These are phyloP conservation scores for Neopelma chrysocephalum DNA, from an alignment of 2,797 vertebrate genomes.

Conservation along the genomic window DNA sequence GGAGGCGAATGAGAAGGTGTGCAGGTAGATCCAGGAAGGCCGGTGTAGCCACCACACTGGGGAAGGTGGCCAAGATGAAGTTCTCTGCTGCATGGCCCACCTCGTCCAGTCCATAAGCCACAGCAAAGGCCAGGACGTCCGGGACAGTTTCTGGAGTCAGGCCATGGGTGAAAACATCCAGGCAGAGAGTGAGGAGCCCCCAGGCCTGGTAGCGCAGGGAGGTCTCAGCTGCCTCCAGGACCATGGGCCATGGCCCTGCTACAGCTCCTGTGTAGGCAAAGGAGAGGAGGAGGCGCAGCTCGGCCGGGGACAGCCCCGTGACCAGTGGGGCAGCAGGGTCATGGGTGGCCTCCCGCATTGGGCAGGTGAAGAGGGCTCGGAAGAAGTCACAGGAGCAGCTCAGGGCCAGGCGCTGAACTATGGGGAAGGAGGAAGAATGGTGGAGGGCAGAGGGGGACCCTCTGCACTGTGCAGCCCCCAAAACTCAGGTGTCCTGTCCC, in stretches of 20 bases:
- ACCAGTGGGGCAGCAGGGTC: neutral
- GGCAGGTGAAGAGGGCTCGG: conserved; percentile 60
- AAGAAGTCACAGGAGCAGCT: conserved; percentile 68
- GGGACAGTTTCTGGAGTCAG: conserved; percentile 79
- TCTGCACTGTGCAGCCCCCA: neutral
- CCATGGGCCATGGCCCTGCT: conserved; percentile 79
- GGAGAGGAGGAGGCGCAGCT: conserved; percentile 76
- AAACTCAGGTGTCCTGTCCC: neutral
- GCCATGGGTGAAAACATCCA: conserved; percentile 78
- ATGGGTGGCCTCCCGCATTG: conserved; percentile 52
- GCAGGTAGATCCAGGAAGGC: conserved; percentile 83
- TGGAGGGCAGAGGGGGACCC: neutral
- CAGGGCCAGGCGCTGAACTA: conserved; percentile 62
- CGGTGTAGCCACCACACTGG: conserved; percentile 77
- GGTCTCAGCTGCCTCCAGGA: conserved; percentile 84
- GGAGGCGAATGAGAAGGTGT: conserved; percentile 78
- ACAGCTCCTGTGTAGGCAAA: conserved; percentile 84
- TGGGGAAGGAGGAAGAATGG: neutral
- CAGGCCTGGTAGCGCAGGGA: conserved; percentile 87
- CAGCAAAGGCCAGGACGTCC: conserved; percentile 82
- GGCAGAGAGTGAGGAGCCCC: conserved; percentile 81
- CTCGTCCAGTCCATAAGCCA: conserved; percentile 79
- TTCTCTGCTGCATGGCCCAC: conserved; percentile 80
- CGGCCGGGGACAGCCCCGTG: neutral
- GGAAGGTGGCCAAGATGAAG: conserved; percentile 85